Evolutionary conservation across 2,888 invertebrate genomes (phyloP), one percentile per base, ranked within the genome.

Genomic region (Zele albiditarsus): DNA sequence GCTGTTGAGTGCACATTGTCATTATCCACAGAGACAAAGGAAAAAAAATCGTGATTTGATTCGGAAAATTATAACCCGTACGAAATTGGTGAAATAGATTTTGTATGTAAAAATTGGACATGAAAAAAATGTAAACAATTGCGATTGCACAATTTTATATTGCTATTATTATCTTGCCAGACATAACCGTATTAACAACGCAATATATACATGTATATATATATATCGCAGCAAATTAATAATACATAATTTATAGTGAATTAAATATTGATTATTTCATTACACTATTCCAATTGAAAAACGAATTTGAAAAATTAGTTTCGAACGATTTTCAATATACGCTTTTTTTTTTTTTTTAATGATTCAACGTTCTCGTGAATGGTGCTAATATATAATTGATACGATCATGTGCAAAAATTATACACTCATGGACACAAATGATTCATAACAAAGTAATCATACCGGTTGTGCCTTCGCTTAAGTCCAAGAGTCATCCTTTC

Each of bases 1-100:
- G 79, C 79, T 79, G 76, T 78, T 76, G 73, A 14, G 28, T 63
- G 58, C 69, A 66, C 46, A 60, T 53, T 27, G 60, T 60, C 25
- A 33, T 33, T 65, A 20, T 31, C 3, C 3, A 62, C 28, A 62
- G 16, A 71, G 23, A 27, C 5, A 27, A 57, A 57, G 60, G 16
- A n/a, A 68, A 60, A 33, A 31, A 49, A 33, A 6, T 49, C 10
- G 14, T 23, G 3, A 28, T 46, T 23, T 20, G 49, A 46, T 27
- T 38, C 6, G 6, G 27, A 27, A 23, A 60, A 53, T 20, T 3
- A 8, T 46, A 23, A 28, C 23, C 28, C 4, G 28, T 75, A 72
- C 63, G 77, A n/a, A 12, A 25, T 23, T 16, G 8, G n/a, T 14
- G 0, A 20, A 33, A 66, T n/a, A 10, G 2, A 12, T 10, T 60